Evolutionary conservation across 2,797 vertebrate genomes (phyloP).

Genomic region (Peromyscus melanophrys): DNA sequence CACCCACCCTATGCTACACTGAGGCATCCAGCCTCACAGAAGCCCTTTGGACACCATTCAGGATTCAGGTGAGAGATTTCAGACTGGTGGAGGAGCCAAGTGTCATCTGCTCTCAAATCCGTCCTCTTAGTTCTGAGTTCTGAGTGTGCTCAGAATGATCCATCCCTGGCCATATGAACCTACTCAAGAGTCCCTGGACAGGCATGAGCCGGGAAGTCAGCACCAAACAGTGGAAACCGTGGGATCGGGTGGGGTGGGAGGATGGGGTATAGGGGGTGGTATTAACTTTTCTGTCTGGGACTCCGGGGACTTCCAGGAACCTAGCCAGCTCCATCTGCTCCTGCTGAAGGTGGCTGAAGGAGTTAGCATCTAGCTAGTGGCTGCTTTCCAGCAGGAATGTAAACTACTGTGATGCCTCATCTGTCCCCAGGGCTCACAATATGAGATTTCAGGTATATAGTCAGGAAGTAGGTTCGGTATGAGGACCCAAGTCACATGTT

Average conservation of each 20-base stretch:
- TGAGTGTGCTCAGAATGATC: not conserved
- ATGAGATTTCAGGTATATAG: not conserved
- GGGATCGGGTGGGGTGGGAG: too few species aligned
- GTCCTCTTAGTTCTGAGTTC: not conserved
- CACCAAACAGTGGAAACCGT: not conserved
- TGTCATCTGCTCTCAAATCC: not conserved
- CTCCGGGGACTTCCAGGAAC: not conserved
- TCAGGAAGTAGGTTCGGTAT: too few species aligned
- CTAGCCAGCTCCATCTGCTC: not conserved
- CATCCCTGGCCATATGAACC: not conserved
- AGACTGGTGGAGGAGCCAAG: not conserved
- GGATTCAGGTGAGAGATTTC: conserved; percentile 6
- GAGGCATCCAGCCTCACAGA: not conserved
- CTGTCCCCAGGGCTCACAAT: not conserved
- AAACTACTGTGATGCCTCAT: not conserved
- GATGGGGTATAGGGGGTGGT: too few species aligned
- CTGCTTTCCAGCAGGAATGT: not conserved
- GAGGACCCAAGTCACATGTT: not conserved
- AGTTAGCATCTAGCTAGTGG: not conserved
- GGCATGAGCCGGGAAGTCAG: not conserved
- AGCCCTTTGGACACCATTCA: not conserved
- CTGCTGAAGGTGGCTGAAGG: not conserved
- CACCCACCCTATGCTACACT: not conserved
- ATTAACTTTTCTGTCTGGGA: not conserved
- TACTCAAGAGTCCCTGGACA: not conserved